These are phyloP conservation scores for Cosmopolites sordidus DNA, from an alignment of 2,888 invertebrate species.

Conservation along the genomic window DNA sequence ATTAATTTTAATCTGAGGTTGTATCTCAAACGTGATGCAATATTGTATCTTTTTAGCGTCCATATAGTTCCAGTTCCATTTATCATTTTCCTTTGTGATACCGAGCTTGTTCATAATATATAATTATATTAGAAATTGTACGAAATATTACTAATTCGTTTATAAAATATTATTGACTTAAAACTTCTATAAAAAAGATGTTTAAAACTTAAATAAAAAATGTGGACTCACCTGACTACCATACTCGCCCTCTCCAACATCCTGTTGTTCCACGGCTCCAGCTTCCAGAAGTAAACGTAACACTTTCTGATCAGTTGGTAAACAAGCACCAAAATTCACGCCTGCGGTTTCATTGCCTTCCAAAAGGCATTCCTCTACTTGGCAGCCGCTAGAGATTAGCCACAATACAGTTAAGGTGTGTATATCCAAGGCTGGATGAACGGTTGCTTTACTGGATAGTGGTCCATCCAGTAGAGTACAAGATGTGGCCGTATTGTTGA, in stretches of 20 bases:
- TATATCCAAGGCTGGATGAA: slow-evolving; percentile 48
- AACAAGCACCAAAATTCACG: slow-evolving; percentile 54
- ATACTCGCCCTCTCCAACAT: slow-evolving; percentile 47
- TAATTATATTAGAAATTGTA: no score
- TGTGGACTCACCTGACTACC: slow-evolving; percentile 48
- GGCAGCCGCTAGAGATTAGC: slow-evolving; percentile 67
- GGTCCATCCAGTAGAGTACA: slow-evolving; percentile 20
- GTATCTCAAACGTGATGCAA: no score
- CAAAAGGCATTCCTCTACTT: slow-evolving; percentile 56
- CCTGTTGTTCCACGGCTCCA: slow-evolving; percentile 58
- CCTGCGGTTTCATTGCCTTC: slow-evolving; percentile 48
- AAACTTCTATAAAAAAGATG: no score
- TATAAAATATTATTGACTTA: no score
- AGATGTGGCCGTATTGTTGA: slow-evolving; percentile 19
- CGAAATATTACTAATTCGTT: no score
- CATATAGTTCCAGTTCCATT: no score
- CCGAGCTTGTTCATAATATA: no score
- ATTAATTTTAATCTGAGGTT: no score
- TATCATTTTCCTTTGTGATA: no score
- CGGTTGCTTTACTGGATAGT: slow-evolving; percentile 16
- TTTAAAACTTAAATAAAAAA: no score
- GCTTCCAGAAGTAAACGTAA: slow-evolving; percentile 70
- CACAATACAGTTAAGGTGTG: slow-evolving; percentile 71
- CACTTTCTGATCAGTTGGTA: slow-evolving; percentile 67
- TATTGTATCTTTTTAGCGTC: no score